These are phyloP conservation scores for Puntigrus tetrazona DNA, from an alignment of 2,113 vertebrate species.

Conservation along the genomic window DNA sequence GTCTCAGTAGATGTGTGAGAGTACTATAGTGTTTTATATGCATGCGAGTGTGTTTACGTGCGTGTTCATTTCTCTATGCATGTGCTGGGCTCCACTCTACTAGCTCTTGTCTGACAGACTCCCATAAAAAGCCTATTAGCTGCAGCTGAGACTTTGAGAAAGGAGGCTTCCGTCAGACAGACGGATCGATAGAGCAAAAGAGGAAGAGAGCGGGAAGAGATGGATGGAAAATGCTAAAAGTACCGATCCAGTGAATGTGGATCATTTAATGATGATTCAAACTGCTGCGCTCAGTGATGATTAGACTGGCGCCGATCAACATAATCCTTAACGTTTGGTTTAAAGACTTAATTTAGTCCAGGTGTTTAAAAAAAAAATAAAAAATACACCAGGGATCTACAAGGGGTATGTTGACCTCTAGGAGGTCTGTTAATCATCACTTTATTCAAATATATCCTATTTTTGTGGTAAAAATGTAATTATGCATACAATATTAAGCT, in stretches of 20 bases:
- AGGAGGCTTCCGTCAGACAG: slow-evolving; percentile 52
- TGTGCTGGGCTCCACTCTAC: slow-evolving; percentile 57
- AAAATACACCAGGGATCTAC: neutral
- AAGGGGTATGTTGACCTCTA: neutral
- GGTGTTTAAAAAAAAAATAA: slow-evolving; percentile 8
- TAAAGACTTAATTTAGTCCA: slow-evolving; percentile 31
- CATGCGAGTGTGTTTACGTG: slow-evolving; percentile 45
- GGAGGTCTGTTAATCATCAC: neutral
- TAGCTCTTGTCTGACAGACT: slow-evolving; percentile 65
- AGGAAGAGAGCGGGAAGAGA: slow-evolving; percentile 40
- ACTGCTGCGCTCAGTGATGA: slow-evolving; percentile 5
- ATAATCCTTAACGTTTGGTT: neutral
- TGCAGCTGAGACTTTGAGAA: slow-evolving; percentile 61
- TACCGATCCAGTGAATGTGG: slow-evolving; percentile 33
- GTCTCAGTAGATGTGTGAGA: slow-evolving; percentile 26
- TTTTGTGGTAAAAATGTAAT: neutral
- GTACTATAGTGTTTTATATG: slow-evolving; percentile 45
- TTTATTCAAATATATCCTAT: neutral
- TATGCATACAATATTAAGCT: neutral
- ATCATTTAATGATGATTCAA: slow-evolving; percentile 36
- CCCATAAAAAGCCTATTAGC: slow-evolving; percentile 76
- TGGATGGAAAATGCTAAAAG: slow-evolving; percentile 35
- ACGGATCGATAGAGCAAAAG: slow-evolving; percentile 41
- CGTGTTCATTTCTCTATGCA: slow-evolving; percentile 39
- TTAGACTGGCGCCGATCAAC: neutral